Conservation (phyloP, 2,888 invertebrate genomes). For the Papilio protenor region DNA sequence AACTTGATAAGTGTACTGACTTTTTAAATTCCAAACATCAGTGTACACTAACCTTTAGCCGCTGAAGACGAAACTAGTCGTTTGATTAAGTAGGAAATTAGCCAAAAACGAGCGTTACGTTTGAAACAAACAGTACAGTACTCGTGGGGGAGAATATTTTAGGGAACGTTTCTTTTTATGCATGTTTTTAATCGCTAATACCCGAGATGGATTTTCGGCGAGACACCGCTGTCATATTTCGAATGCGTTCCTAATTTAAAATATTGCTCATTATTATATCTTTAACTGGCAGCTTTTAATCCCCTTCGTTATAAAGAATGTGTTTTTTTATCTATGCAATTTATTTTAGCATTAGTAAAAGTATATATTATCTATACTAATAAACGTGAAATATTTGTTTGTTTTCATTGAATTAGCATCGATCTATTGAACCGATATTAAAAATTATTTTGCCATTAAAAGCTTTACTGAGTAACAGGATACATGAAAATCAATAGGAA, state of each 20-base stretch:
- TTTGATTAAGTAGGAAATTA: constrained; percentile 60
- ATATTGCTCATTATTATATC: constrained; percentile 51
- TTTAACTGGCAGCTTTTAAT: constrained; percentile 48
- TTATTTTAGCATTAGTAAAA: background rate
- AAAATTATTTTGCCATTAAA: too few relatives aligned
- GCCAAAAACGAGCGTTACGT: constrained; percentile 62
- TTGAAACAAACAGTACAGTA: constrained; percentile 54
- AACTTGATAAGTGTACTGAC: too few relatives aligned
- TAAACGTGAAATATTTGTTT: too few relatives aligned
- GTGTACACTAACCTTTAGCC: constrained; percentile 16
- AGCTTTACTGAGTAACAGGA: too few relatives aligned
- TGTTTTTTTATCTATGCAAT: background rate
- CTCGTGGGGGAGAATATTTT: constrained; percentile 62
- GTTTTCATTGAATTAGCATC: too few relatives aligned
- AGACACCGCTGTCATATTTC: constrained; percentile 48
- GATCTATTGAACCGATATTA: too few relatives aligned
- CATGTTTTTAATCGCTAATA: constrained; percentile 72
- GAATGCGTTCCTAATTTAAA: constrained; percentile 48
- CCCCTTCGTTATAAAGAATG: background rate
- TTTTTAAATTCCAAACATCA: background rate
- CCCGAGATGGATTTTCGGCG: constrained; percentile 70
- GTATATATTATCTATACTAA: too few relatives aligned
- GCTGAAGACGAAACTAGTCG: constrained; percentile 11
- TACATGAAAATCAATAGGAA: too few relatives aligned
- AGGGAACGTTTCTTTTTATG: constrained; percentile 65